These are phyloP conservation scores for Urocynchramus pylzowi DNA, from an alignment of 2,113 vertebrate genomes.

Conservation along the genomic window DNA sequence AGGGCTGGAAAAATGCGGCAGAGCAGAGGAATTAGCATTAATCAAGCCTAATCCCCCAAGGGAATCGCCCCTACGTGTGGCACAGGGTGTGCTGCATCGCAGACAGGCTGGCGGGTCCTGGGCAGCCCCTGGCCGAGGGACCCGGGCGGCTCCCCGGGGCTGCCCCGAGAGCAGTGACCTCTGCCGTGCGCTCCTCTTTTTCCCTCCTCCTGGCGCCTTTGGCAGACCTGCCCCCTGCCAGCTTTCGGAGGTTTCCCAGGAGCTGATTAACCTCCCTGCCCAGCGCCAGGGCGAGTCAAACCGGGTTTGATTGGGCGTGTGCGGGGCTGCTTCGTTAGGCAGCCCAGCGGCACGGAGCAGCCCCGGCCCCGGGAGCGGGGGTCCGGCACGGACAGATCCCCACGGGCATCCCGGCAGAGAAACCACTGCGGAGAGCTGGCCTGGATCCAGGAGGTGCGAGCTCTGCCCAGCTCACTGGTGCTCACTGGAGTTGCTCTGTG, in stretches of 20 bases:
- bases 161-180: not conserved
- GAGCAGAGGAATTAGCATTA: constrained; percentile 26
- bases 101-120: not conserved
- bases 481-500: not conserved
- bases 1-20: not conserved
- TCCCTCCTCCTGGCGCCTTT: not conserved
- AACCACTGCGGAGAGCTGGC: accelerated
- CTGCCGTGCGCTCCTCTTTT: not conserved
- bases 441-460: accelerated
- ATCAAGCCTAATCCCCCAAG: not conserved
- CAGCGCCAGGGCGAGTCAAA: accelerated
- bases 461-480: not conserved
- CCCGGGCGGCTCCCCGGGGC: not conserved
- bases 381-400: not conserved
- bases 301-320: not conserved
- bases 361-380: accelerated
- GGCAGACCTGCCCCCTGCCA: not conserved
- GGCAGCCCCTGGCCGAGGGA: not conserved
- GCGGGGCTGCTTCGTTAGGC: not conserved
- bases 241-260: constrained; percentile 9
- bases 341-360: not conserved
- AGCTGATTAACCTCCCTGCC: not conserved
- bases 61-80: not conserved
- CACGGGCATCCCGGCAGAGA: accelerated
- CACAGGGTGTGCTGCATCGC: not conserved